Evolutionary conservation across 2,113 vertebrate genomes (phyloP).

Genomic region (Leuciscus idus): DNA sequence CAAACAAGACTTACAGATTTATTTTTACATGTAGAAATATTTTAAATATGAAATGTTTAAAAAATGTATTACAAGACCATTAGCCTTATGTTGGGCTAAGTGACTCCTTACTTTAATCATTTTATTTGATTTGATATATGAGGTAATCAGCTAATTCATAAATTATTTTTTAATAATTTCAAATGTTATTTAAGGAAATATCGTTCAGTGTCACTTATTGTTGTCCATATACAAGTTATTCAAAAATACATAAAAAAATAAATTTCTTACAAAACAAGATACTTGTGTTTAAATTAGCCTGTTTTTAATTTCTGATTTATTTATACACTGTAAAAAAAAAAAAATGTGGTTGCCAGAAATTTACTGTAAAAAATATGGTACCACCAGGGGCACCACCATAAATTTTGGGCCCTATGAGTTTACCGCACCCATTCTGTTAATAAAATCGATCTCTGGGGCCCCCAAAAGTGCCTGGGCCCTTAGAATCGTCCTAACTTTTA

Average conservation of each 20-base stretch:
- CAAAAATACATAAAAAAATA: neutral
- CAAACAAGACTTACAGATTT: neutral
- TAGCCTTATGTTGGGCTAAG: neutral
- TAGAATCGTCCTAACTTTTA: too few relatives aligned
- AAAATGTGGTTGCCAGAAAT: too few relatives aligned
- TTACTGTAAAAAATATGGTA: too few relatives aligned
- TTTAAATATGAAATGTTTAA: neutral
- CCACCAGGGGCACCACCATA: too few relatives aligned
- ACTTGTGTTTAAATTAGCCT: too few relatives aligned
- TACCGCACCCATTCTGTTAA: too few relatives aligned
- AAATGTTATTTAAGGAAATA: neutral
- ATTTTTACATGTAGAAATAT: slow-evolving; percentile 4
- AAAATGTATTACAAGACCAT: neutral
- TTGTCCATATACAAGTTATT: neutral
- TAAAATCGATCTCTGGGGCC: too few relatives aligned
- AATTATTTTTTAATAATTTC: neutral
- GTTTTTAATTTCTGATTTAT: too few relatives aligned
- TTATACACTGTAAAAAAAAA: too few relatives aligned
- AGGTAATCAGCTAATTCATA: neutral
- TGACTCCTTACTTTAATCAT: neutral
- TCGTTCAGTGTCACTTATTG: neutral
- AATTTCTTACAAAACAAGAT: too few relatives aligned
- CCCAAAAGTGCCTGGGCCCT: too few relatives aligned
- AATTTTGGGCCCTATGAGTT: too few relatives aligned
- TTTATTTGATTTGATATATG: neutral